These are phyloP conservation scores for Lithophane leautieri DNA, from an alignment of 2,888 invertebrate genomes.

Conservation along the genomic window DNA sequence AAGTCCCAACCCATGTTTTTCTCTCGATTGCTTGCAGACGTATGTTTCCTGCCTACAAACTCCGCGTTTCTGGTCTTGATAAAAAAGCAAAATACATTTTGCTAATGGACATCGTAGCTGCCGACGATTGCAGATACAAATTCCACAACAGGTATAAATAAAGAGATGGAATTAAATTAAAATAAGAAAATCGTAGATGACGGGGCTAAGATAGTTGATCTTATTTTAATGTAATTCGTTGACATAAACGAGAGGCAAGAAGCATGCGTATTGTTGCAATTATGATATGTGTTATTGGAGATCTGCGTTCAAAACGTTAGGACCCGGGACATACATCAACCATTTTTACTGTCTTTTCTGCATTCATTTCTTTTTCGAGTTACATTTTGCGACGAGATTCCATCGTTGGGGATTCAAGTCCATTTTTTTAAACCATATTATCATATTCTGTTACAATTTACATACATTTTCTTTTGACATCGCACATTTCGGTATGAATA, in stretches of 20 bases:
- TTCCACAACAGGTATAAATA: conserved; percentile 96
- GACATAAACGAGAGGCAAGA: conserved; percentile 90
- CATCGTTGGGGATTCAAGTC: conserved; percentile 56
- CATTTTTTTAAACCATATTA: conserved; percentile 48
- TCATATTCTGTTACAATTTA: conserved; percentile 59
- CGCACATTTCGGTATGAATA: conserved; percentile 61
- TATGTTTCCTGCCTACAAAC: conserved; percentile 99
- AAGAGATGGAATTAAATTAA: conserved; percentile 87
- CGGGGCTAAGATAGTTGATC: conserved; percentile 76
- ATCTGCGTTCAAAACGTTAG: conserved; percentile 78
- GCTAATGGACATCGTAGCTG: conserved; percentile 99
- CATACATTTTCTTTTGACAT: conserved; percentile 53
- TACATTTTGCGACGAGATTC: conserved; percentile 48
- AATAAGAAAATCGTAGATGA: conserved; percentile 82
- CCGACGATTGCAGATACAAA: conserved; percentile 98
- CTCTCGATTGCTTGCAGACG: conserved; percentile 94
- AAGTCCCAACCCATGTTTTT: conserved; percentile 89
- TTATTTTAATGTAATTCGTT: conserved; percentile 89
- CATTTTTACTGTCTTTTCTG: conserved; percentile 25
- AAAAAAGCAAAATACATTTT: conserved; percentile 99
- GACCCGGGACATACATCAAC: conserved; percentile 26
- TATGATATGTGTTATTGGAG: conserved; percentile 74
- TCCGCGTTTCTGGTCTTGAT: conserved; percentile 98
- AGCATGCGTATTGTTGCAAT: conserved; percentile 91
- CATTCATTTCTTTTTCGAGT: conserved; percentile 45